A percentile compares a stretch with the other conserved stretches of the same genome.
These are phyloP conservation scores for Micrasema minimum DNA, from an alignment of 1,140 invertebrate genomes.

Conservation along the genomic window DNA sequence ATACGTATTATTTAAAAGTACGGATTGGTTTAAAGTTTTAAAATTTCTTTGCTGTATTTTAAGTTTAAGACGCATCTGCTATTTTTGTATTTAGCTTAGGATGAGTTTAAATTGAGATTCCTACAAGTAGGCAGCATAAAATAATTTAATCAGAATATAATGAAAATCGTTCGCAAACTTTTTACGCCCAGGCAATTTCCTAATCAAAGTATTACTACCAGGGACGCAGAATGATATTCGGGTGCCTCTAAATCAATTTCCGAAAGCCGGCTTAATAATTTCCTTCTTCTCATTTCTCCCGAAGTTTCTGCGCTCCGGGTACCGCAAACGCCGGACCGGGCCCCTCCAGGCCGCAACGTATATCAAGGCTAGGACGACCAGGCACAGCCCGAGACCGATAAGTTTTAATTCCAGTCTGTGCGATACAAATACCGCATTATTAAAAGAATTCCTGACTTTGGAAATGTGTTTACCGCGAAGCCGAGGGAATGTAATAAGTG, in stretches of 20 bases:
- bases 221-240: slow-evolving; percentile 48
- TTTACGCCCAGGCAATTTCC: slow-evolving; percentile 45
- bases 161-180: slow-evolving; percentile 38
- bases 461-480: slow-evolving; percentile 16
- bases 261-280: slow-evolving; percentile 51
- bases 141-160: slow-evolving; percentile 19
- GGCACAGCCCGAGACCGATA: slow-evolving; percentile 42
- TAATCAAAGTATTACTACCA: slow-evolving; percentile 45
- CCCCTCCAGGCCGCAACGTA: slow-evolving; percentile 37
- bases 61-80: too few species aligned
- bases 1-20: too few species aligned
- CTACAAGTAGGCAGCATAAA: background rate
- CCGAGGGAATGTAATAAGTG: too few species aligned
- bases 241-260: slow-evolving; percentile 51
- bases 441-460: slow-evolving; percentile 50
- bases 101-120: background rate
- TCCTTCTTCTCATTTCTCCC: slow-evolving; percentile 45
- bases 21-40: too few species aligned
- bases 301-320: slow-evolving; percentile 26
- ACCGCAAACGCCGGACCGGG: slow-evolving; percentile 42
- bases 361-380: slow-evolving; percentile 33
- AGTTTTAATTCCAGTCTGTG: slow-evolving; percentile 51
- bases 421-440: slow-evolving; percentile 47
- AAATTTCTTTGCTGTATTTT: too few species aligned
- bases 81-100: too few species aligned